Conservation (phyloP, 2,888 invertebrate genomes). For the Drosophila putrida region DNA sequence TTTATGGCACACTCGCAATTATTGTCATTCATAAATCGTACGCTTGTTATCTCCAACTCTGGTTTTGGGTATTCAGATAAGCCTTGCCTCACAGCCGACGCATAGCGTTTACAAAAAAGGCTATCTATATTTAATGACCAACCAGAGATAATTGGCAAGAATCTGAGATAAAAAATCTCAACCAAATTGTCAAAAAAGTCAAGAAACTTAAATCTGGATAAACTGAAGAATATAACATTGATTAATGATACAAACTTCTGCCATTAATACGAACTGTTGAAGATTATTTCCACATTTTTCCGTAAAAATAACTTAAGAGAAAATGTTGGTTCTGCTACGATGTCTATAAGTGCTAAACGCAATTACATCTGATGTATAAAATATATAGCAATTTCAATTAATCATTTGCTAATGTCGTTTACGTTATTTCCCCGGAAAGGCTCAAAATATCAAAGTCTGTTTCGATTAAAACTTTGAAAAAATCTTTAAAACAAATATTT, state of each 20-base stretch:
- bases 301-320: too few species aligned
- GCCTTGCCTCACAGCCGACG: constrained; percentile 26
- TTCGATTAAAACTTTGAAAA: too few species aligned
- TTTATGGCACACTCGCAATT: constrained; percentile 61
- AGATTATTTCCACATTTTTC: too few species aligned
- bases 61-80: constrained; percentile 27
- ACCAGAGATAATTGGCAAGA: neutral
- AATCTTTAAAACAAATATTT: too few species aligned
- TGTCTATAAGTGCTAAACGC: too few species aligned
- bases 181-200: neutral
- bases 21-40: constrained; percentile 76
- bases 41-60: constrained; percentile 60
- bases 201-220: neutral
- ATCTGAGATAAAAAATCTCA: neutral
- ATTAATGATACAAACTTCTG: neutral
- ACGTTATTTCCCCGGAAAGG: too few species aligned
- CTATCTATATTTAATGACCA: neutral
- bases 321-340: too few species aligned
- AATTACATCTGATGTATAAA: too few species aligned
- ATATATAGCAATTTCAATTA: too few species aligned
- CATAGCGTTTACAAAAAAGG: constrained; percentile 25
- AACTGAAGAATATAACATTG: neutral
- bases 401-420: too few species aligned
- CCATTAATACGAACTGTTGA: neutral
- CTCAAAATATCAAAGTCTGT: too few species aligned